Percentiles rank a stretch among this genome's conserved stretches.
Conservation (phyloP, 53 echinoderm and acorn worm species). For the Luidia sarsii region DNA sequence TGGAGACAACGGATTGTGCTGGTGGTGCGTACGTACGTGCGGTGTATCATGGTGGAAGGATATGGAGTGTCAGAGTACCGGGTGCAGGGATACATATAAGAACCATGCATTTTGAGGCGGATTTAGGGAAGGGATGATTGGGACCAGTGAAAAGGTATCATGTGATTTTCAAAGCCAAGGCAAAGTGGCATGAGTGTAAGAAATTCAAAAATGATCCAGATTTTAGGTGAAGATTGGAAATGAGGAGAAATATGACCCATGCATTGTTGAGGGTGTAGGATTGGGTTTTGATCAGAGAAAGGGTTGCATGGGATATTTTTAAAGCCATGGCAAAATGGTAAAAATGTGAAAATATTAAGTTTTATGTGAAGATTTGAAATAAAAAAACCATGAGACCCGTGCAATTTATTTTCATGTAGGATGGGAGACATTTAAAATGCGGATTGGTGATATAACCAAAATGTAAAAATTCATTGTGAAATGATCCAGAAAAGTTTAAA, state of each 20-base stretch:
- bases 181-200: too few relatives aligned
- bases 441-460: too few relatives aligned
- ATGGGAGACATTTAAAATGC: too few relatives aligned
- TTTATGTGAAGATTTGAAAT: too few relatives aligned
- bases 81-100: background rate
- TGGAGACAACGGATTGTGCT: conserved; percentile 26
- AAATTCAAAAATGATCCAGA: background rate
- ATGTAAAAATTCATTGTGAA: too few relatives aligned
- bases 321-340: too few relatives aligned
- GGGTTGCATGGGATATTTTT: background rate
- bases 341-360: too few relatives aligned
- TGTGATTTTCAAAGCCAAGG: too few relatives aligned
- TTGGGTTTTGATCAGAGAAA: background rate
- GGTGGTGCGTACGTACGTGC: too few relatives aligned
- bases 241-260: background rate
- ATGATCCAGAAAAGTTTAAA: background rate
- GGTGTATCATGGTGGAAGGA: conserved; percentile 9
- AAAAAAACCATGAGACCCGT: too few relatives aligned
- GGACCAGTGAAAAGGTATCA: background rate
- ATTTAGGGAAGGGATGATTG: too few relatives aligned
- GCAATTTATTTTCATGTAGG: too few relatives aligned
- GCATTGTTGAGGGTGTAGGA: background rate
- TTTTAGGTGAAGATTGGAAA: background rate
- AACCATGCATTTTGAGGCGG: background rate
- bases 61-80: background rate